These are phyloP conservation scores for Cheiracanthium punctorium DNA, from an alignment of 2,888 invertebrate species.

Conservation along the genomic window DNA sequence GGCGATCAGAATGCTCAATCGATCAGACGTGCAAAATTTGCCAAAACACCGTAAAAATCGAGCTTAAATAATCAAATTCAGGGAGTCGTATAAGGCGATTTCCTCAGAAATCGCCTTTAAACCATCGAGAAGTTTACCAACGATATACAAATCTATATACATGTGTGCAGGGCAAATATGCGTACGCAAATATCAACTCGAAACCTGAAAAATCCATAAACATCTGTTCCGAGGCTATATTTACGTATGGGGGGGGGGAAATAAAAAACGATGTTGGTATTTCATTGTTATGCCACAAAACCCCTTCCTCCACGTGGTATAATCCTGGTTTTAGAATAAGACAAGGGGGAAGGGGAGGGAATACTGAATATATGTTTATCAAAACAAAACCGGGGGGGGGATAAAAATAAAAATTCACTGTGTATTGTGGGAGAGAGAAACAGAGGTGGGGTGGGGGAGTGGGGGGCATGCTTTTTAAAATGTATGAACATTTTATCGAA, in stretches of 20 bases:
- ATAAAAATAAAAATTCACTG: conserved; percentile 34
- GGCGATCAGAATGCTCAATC: too few relatives aligned
- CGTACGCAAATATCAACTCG: conserved; percentile 22
- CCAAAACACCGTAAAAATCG: too few relatives aligned
- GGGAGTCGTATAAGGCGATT: not conserved
- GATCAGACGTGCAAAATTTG: too few relatives aligned
- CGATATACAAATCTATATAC: too few relatives aligned
- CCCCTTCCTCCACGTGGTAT: conserved; percentile 17
- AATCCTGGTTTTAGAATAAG: conserved; percentile 58
- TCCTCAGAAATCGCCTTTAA: not conserved
- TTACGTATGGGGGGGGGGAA: conserved; percentile 1
- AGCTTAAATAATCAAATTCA: too few relatives aligned
- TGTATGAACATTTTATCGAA: conserved; percentile 70
- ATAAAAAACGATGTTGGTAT: conserved; percentile 54
- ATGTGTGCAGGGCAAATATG: not conserved
- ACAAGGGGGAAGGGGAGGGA: conserved; percentile 4
- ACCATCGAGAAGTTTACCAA: not conserved
- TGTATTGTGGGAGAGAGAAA: conserved; percentile 7
- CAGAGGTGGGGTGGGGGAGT: too few relatives aligned
- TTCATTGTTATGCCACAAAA: conserved; percentile 62
- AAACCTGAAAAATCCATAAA: conserved; percentile 6
- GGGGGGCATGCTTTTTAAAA: conserved; percentile 61
- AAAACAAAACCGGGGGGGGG: too few relatives aligned
- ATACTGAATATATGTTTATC: conserved; percentile 68
- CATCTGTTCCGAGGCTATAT: conserved; percentile 32